Evolutionary conservation across 2,113 vertebrate genomes (phyloP), one percentile per base, ranked within the genome.

Genomic region (Pterocles gutturalis): DNA sequence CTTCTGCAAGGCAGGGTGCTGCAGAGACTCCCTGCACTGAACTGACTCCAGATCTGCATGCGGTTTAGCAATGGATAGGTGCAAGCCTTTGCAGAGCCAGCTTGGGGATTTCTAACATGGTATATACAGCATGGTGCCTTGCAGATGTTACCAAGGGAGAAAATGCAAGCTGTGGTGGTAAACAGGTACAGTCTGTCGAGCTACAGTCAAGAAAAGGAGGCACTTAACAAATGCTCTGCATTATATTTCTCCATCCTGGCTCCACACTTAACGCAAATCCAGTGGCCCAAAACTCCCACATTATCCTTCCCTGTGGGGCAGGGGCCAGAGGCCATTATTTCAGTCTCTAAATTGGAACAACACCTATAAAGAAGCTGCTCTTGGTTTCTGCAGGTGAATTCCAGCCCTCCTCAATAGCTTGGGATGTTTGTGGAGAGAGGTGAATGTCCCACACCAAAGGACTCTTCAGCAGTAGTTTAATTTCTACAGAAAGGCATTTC

Each of bases 401-500:
- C 73, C 92, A 94, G 57, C 83, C 45, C 53, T 87, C n/a, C 31
- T 95, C 84, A 83, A 69, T 94, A 14, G 2, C 62, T 91, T 91
- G 80, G 83, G 92, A 72, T 82, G 91, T 89, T 90, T 84, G 41
- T 73, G 70, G 45, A 86, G 72, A 62, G 49, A 87, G 33, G 28
- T 83, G 77, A 93, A 69, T 25, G 54, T 88, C 13, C 17, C 36
- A 6, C 49, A 80, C 46, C 57, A 94, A 94, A 96, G 41, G 54
- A 25, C 54, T 83, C 80, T 89, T 66, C 3, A 11, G 71, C 13
- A 13, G 86, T 93, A 93, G 71, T 89, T 94, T 93, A 90, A 96
- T 97, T 96, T 97, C 78, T 83, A 45, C 62, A 91, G 61, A 97
- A 96, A 96, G 66, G 10, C 83, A 43, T 95, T 83, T 13, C 60